Conservation (phyloP, 2,797 vertebrate species). For the Sternotherus odoratus region DNA sequence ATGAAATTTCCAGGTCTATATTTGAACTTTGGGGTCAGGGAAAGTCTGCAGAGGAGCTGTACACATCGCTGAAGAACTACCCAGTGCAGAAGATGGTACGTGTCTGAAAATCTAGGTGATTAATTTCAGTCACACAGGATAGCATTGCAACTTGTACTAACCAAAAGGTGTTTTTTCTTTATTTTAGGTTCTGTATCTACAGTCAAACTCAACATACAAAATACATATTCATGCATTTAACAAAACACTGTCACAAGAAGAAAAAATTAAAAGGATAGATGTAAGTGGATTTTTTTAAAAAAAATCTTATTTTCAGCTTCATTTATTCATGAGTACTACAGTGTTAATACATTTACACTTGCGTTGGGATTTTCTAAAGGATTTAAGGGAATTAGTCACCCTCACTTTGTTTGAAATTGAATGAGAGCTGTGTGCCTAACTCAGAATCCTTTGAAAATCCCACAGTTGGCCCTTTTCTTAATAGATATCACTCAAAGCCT, state of each 20-base stretch:
- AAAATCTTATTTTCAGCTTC: background rate
- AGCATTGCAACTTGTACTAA: background rate
- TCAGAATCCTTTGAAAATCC: background rate
- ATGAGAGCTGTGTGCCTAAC: background rate
- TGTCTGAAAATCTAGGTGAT: background rate
- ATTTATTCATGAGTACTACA: background rate
- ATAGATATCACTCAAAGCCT: background rate
- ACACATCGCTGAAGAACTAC: conserved; percentile 88
- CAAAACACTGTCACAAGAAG: conserved; percentile 91
- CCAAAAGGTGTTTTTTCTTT: conserved; percentile 36
- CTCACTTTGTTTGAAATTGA: background rate
- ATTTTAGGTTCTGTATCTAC: conserved; percentile 88
- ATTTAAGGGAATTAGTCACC: background rate
- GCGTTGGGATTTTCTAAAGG: background rate
- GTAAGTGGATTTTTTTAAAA: conserved; percentile 83
- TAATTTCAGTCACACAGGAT: background rate
- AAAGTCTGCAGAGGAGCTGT: conserved; percentile 86
- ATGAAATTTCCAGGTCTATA: conserved; percentile 86
- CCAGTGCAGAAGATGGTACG: conserved; percentile 90
- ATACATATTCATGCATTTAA: conserved; percentile 96
- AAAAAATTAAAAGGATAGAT: conserved; percentile 94
- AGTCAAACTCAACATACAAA: conserved; percentile 91
- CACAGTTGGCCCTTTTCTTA: background rate
- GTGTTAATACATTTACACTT: background rate
- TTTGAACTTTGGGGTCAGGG: conserved; percentile 98